Percentiles rank a stretch among this genome's conserved stretches.
phyloP scores from a whole-genome alignment of 2,113 vertebrate species.

The Hypomesus transpacificus region DNA sequence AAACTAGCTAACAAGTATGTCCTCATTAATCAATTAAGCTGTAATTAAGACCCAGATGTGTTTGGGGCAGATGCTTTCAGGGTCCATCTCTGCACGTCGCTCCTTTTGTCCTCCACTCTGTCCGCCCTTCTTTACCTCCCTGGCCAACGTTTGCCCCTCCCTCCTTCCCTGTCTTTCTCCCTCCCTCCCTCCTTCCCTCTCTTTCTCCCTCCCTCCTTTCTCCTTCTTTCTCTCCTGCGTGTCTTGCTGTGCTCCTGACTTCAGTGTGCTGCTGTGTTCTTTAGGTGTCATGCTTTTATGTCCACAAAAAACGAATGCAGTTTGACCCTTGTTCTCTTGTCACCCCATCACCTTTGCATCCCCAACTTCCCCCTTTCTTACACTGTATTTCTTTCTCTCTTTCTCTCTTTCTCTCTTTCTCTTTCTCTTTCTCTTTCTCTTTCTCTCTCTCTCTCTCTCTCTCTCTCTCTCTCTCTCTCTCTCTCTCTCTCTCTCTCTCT shows the following conservation, averaged over 20 bases:
- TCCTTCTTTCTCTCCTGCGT: slow-evolving; percentile 4
- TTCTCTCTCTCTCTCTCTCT: neutral
- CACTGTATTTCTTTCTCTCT: neutral
- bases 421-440: neutral
- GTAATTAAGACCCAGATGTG: slow-evolving; percentile 54
- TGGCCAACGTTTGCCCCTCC: neutral
- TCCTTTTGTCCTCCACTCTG: neutral
- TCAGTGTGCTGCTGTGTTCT: no score
- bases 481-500: neutral
- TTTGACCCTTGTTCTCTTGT: neutral
- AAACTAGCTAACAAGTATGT: slow-evolving; percentile 51
- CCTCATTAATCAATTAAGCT: slow-evolving; percentile 63
- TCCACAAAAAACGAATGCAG: no score
- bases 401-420: neutral
- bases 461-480: neutral
- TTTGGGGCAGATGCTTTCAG: slow-evolving; percentile 23
- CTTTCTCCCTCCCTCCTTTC: slow-evolving; percentile 44
- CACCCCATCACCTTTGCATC: slow-evolving; percentile 1
- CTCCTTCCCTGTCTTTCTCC: neutral
- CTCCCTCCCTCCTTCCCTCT: slow-evolving; percentile 22
- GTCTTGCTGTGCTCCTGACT: neutral
- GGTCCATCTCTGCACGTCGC: neutral
- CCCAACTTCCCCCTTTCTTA: neutral
- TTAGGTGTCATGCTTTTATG: no score
- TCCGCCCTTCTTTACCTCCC: neutral